A percentile compares a stretch with the other conserved stretches of the same genome.
Evolutionary conservation across 1,140 invertebrate species (phyloP).

Genomic region (Drosophila subpulchrella): DNA sequence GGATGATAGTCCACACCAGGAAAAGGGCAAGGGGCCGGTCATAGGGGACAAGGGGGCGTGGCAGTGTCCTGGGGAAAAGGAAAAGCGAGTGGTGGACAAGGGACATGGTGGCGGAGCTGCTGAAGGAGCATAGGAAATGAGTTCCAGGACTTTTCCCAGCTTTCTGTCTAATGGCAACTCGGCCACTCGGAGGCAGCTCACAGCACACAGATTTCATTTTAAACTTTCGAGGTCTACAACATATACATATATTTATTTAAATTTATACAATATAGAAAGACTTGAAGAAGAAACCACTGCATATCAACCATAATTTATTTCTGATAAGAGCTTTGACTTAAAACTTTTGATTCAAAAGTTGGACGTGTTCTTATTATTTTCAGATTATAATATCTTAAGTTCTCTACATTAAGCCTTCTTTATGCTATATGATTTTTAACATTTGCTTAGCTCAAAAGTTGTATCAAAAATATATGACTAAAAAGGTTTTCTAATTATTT

Average conservation of each 20-base stretch:
- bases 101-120: background rate
- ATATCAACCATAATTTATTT: background rate
- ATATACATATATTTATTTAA: conserved; percentile 5
- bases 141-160: conserved; percentile 51
- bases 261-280: conserved; percentile 19
- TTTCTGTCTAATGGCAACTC: conserved; percentile 40
- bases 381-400: no score
- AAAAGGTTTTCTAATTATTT: background rate
- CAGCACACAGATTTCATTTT: conserved; percentile 44
- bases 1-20: conserved; percentile 39
- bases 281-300: background rate
- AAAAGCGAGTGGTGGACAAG: background rate
- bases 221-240: conserved; percentile 36
- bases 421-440: no score
- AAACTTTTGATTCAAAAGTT: no score
- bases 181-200: conserved; percentile 27
- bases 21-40: conserved; percentile 2
- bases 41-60: background rate
- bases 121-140: conserved; percentile 52
- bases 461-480: no score
- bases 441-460: no score
- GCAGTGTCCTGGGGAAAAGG: conserved; percentile 13
- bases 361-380: no score
- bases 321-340: background rate
- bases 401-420: no score